A percentile compares a stretch with the other conserved stretches of the same genome.
Evolutionary conservation across 92 coral and sea anemone species (phyloP).

Genomic region (Siderastrea siderea): DNA sequence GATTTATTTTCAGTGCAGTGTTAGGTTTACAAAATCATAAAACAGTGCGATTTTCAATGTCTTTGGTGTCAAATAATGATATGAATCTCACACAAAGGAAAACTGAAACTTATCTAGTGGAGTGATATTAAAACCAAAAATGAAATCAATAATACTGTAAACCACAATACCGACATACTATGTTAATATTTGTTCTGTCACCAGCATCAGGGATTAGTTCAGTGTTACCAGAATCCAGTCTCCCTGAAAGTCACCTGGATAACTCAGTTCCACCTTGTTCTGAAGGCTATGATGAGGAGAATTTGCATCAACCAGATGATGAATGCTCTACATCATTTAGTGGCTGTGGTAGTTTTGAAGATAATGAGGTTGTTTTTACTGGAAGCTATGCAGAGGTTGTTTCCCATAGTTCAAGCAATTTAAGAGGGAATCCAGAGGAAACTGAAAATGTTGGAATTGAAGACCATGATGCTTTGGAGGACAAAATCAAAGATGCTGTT

Average conservation of each 20-base stretch:
- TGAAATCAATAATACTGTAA: neutral
- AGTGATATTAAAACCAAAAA: neutral
- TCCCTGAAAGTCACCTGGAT: conserved; percentile 6
- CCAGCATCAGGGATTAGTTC: conserved; percentile 13
- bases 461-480: conserved; percentile 9
- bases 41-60: no score
- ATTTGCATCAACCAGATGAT: conserved; percentile 16
- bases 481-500: neutral
- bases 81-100: conserved; percentile 14
- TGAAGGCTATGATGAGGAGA: conserved; percentile 15
- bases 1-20: no score
- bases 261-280: neutral
- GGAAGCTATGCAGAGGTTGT: conserved; percentile 14
- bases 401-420: conserved; percentile 47
- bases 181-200: neutral
- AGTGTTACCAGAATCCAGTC: conserved; percentile 10
- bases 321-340: conserved; percentile 20
- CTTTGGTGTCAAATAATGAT: neutral
- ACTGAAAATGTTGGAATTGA: neutral
- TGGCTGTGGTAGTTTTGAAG: conserved; percentile 30
- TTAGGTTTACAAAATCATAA: no score
- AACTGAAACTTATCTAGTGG: neutral
- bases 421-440: conserved; percentile 30
- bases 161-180: neutral
- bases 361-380: conserved; percentile 17